Evolutionary conservation across 2,113 vertebrate genomes (phyloP), one percentile per base, ranked within the genome.

Genomic region (Aramus guarauna): DNA sequence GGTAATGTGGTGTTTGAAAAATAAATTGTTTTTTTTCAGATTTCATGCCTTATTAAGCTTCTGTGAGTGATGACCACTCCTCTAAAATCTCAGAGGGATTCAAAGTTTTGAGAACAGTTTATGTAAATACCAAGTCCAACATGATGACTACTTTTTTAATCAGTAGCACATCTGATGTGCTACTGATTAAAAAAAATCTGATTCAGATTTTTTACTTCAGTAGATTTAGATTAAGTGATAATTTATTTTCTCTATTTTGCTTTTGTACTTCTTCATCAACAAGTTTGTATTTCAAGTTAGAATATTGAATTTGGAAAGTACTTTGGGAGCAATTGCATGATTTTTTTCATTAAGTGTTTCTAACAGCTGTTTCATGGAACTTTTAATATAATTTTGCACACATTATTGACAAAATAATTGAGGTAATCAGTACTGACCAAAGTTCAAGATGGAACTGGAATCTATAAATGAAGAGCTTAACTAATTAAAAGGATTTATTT

Each of bases 341-440:
- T 58, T 89, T 95, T 95, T 78, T 88, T 75, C 16, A 32, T 26
- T 2, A 55, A 94, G 26, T 63, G 8, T 93, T 91, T 81, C 77
- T 85, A 81, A 85, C 94, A 78, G 39, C 15, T 85, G 8, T 69
- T 96, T 93, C 88, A n/a, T 62, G 32, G 60, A 80, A 76, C 13
- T 86, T 94, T 55, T 77, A 77, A 72, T 87, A 30, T 90, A 74
- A 85, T 50, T 94, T 19, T 85, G 43, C 45, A 41, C 12, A 23
- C 29, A n/a, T 64, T 87, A 97, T 67, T 95, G 91, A 87, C 66
- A 82, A 95, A 96, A 66, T 68, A 94, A 77, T 78, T 85, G 69
- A 90, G 45, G 34, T 84, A 91, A 45, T 92, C 75, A 79, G 23
- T 90, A 48, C 1, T 3, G 85, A 53, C 72, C 39, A 39, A 56